Base-by-base conservation (phyloP, 2,888 invertebrate genomes). In the Acanthococcus lagerstroemiae region DNA sequence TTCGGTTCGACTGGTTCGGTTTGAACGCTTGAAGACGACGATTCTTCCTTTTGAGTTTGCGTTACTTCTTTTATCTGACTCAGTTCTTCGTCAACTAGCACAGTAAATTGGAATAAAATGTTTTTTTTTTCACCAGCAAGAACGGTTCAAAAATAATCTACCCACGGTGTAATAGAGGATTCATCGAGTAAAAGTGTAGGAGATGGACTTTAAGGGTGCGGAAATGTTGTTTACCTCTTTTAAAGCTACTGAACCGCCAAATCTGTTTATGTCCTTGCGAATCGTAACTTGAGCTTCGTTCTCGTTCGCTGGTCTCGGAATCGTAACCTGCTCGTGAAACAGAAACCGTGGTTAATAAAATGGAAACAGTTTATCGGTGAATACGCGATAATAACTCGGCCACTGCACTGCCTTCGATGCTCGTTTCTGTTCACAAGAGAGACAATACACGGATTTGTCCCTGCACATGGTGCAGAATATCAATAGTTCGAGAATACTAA, bases 251-350 rank as follows among this genome's bases (percentile, higher is more conserved):
- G 44, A 68, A 67, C 55, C 69, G 52, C 44, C 52, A 55, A 25
- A 57, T 61, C 7, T 50, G 48, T 50, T 57, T 66, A 71, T 74
- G 67, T 70, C 77, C 75, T 72, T 77, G 79, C 22, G 78, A 79
- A 72, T 82, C 82, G 70, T 78, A 79, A 70, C 77, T 78, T 71
- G 78, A 80, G 66, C 83, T 84, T 77, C 84, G 80, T 69, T 85
- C 85, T 67, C 83, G 78, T 69, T 87, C 87, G 72, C 86, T 86
- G 75, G 84, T 81, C 76, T 88, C 88, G 12, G 87, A 87, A 67
- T 86, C 86, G 71, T 87, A 87, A 65, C 88, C 87, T 80, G 80
- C 12, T 9, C 12, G n/a, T 15, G n/a, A 1, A 37, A 37, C n/a
- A 1, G 37, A 37, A 2, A 30, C 37, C n/a, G n/a, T n/a, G n/a